Evolutionary conservation across 2,797 vertebrate species (phyloP).

Genomic region (Galaxias olidus): DNA sequence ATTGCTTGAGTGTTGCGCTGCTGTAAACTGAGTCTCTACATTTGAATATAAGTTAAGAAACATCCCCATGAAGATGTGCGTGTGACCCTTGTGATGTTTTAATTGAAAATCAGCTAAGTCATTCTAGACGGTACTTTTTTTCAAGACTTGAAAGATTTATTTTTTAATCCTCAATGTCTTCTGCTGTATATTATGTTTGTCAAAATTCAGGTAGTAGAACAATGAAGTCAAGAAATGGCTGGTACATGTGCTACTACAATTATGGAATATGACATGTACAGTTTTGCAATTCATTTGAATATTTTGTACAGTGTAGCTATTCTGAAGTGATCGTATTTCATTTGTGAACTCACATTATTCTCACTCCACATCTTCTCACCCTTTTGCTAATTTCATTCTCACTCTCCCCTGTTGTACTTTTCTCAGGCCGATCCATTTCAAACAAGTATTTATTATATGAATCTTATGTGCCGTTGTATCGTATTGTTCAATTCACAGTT

Average conservation of each 20-base stretch:
- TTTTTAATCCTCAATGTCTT: conserved; percentile 1
- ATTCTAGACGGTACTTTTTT: not conserved
- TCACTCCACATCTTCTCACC: not conserved
- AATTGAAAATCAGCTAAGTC: not conserved
- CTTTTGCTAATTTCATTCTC: no score
- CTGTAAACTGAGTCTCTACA: not conserved
- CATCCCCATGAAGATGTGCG: conserved; percentile 24
- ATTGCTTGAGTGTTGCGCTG: conserved; percentile 2
- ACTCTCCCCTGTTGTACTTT: no score
- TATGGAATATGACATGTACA: conserved; percentile 58
- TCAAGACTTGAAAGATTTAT: conserved; percentile 24
- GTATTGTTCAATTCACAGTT: conserved; percentile 8
- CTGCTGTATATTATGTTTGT: conserved; percentile 18
- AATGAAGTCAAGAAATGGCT: conserved; percentile 35
- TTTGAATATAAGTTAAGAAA: conserved; percentile 9
- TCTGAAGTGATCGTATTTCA: conserved; percentile 12
- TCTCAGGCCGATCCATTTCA: no score
- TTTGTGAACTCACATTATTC: not conserved
- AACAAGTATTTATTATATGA: no score
- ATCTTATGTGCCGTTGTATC: not conserved
- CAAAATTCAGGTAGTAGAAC: conserved; percentile 34
- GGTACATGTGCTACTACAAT: conserved; percentile 66
- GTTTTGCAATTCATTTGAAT: conserved; percentile 41
- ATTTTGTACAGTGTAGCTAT: conserved; percentile 50
- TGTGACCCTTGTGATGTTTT: conserved; percentile 14